Base-by-base conservation (phyloP, 2,797 vertebrate species). In the Sebastes wilsoni region DNA sequence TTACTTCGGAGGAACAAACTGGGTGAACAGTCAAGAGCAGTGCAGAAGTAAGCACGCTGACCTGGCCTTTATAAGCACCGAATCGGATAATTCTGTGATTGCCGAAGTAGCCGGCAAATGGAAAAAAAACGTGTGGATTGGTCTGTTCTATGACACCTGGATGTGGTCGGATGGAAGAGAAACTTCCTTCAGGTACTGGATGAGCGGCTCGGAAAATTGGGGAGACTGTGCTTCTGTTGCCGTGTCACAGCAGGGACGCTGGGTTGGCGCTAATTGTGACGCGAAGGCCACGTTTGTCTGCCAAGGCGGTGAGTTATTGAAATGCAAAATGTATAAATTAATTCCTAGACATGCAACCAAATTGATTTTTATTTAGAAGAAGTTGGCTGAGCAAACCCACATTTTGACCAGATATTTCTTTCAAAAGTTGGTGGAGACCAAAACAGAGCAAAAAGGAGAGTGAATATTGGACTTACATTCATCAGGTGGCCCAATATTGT, bases 161-260 rank as follows among this genome's bases (percentile, higher is more conserved):
- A 7, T 10, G 8, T 92, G 89, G 88, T 90, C 66, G 0, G 82
- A 90, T 3, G 79, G 77, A 18, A 36, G 60, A 1, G 0, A 55
- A 2, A 62, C 60, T 49, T 88, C 75, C 55, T 90, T 90, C 79
- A 88, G 89, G 68, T 42, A 32, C 79, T 92, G 89, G 89, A 10
- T 18, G 2, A 42, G 6, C 1, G 46, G 25, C 0, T 8, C 38
- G 0, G 5, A 2, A 1, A 0, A 0, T 2, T 0, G 0, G 18
- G 78, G 64, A 20, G 1, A 73, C 25, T 89, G 90, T 16, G 82
- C 42, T 0, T 4, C 4, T 1, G 46, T 66, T 10, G 11, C 36
- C 2, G 27, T 3, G 36, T 8, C 6, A 0, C 28, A 55, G 27
- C 20, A 59, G 9, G 60, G 84, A 20, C 46, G 14, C 27, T 89